phyloP scores from a whole-genome alignment of 1,140 invertebrate species.

The Bombus cullumanus region DNA sequence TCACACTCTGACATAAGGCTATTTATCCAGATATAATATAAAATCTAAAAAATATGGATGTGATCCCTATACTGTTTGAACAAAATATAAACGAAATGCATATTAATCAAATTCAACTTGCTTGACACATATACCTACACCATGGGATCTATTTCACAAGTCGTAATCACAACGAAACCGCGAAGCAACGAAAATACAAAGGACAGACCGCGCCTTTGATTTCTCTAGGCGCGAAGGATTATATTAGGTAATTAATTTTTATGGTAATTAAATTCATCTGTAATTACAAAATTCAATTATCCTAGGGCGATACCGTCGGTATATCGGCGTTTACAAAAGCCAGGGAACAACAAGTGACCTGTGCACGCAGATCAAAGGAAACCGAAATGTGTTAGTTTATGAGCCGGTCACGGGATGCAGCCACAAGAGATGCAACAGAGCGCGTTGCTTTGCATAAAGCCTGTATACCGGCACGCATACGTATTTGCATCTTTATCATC shows the following conservation, averaged over 20 bases:
- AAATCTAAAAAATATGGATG: neutral
- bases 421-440: constrained; percentile 26
- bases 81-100: neutral
- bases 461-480: neutral
- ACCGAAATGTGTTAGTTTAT: constrained; percentile 48
- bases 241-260: constrained; percentile 19
- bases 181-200: neutral
- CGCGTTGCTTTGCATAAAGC: constrained; percentile 12
- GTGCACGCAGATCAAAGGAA: constrained; percentile 42
- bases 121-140: too few species aligned
- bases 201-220: neutral
- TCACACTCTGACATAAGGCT: too few species aligned
- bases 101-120: neutral
- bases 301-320: neutral
- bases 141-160: neutral
- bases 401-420: constrained; percentile 12
- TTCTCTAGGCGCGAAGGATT: neutral
- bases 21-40: neutral
- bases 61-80: neutral
- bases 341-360: constrained; percentile 27
- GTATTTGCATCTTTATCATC: constrained; percentile 67
- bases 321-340: constrained; percentile 44
- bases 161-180: neutral
- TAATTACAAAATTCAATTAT: constrained; percentile 43
- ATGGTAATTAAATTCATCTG: constrained; percentile 35